phyloP scores from a whole-genome alignment of 2,888 invertebrate genomes.

The Tyria jacobaeae region DNA sequence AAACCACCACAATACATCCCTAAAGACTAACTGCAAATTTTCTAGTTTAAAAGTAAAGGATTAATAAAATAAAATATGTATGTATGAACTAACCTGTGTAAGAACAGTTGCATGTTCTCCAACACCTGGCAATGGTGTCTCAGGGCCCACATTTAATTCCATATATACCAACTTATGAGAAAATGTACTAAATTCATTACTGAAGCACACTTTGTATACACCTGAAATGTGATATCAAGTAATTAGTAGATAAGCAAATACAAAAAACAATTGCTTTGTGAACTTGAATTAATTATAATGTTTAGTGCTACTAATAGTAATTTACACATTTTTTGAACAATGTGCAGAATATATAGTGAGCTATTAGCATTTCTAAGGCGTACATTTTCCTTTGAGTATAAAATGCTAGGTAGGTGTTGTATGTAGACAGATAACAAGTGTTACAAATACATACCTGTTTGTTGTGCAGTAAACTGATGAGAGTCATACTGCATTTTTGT shows the following conservation, averaged over 20 bases:
- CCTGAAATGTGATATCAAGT: constrained; percentile 78
- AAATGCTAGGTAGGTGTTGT: not conserved
- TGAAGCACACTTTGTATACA: constrained; percentile 96
- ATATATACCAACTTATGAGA: constrained; percentile 99
- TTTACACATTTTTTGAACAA: constrained; percentile 5
- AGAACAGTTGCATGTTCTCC: constrained; percentile 96
- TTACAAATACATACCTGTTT: constrained; percentile 67
- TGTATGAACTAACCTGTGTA: constrained; percentile 92
- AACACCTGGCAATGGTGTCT: constrained; percentile 93
- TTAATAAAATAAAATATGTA: not conserved
- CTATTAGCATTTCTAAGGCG: not conserved
- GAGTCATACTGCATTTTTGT: constrained; percentile 98
- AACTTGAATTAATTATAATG: not conserved
- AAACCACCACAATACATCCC: too few species aligned
- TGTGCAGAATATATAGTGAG: not conserved
- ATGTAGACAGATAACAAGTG: not conserved
- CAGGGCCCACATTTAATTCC: constrained; percentile 98
- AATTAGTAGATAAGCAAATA: not conserved
- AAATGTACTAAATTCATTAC: constrained; percentile 99
- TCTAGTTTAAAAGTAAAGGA: too few species aligned
- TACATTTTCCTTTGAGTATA: not conserved
- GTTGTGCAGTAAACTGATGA: constrained; percentile 92
- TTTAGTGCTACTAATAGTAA: not conserved
- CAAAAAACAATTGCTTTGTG: not conserved
- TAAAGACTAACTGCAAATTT: too few species aligned